A percentile compares a stretch with the other conserved stretches of the same genome.
These are phyloP conservation scores for Caenorhabditis inopinata DNA, from an alignment of 1,140 invertebrate species.

Conservation along the genomic window DNA sequence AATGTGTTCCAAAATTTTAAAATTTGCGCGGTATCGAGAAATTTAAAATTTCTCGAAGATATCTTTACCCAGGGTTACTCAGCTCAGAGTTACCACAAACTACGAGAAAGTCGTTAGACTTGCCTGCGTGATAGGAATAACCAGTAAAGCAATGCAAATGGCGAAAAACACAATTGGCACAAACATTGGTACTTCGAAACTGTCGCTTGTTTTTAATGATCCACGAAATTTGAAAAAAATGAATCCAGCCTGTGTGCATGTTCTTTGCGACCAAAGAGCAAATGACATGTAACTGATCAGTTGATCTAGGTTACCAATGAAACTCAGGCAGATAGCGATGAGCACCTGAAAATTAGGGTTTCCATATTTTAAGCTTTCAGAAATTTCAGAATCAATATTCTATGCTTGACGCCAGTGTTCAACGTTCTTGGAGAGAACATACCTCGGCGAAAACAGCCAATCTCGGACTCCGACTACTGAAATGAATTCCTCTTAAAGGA, in stretches of 20 bases:
- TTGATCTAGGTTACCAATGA: constrained; percentile 61
- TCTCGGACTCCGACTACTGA: constrained; percentile 48
- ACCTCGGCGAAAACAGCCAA: constrained; percentile 58
- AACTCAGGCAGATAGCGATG: constrained; percentile 52
- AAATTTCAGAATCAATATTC: background rate
- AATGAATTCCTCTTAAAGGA: constrained; percentile 50
- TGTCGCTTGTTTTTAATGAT: background rate
- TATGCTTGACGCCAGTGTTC: too few relatives aligned
- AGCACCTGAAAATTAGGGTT: constrained; percentile 43
- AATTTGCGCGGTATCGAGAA: too few relatives aligned
- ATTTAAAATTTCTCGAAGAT: background rate
- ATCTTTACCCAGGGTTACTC: background rate
- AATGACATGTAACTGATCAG: constrained; percentile 59
- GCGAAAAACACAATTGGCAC: constrained; percentile 41
- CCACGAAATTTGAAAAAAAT: constrained; percentile 42
- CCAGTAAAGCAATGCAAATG: constrained; percentile 43
- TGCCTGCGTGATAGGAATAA: constrained; percentile 41
- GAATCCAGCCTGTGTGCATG: constrained; percentile 43
- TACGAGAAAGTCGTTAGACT: too few relatives aligned
- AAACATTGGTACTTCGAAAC: constrained; percentile 41
- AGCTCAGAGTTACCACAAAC: background rate
- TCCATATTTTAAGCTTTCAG: background rate
- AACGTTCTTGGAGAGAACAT: too few relatives aligned
- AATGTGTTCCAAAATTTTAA: too few relatives aligned
- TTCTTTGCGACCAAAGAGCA: constrained; percentile 48